Evolutionary conservation across 2,797 vertebrate genomes (phyloP).

Genomic region (Coregonus ussuriensis): DNA sequence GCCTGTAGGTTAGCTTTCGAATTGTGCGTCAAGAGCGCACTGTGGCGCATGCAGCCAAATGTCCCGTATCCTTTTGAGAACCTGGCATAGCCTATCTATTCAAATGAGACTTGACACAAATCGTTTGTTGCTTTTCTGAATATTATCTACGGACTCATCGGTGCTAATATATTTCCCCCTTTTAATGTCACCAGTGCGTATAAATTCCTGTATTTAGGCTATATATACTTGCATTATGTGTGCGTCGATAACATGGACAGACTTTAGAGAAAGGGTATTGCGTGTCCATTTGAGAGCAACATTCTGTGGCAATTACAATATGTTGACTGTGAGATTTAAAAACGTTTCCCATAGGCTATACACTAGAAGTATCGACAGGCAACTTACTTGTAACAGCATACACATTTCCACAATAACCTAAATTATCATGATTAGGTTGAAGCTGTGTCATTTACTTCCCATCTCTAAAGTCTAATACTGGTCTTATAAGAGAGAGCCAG

Average conservation of each 20-base stretch:
- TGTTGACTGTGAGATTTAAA: background rate
- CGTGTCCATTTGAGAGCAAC: background rate
- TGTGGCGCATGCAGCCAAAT: background rate
- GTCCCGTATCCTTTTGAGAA: background rate
- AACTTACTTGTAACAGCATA: background rate
- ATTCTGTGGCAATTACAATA: background rate
- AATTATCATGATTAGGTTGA: background rate
- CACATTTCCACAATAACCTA: background rate
- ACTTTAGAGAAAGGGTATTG: background rate
- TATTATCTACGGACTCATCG: background rate
- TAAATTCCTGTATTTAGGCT: background rate
- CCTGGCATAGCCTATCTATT: background rate
- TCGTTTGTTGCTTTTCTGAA: background rate
- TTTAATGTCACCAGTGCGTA: background rate
- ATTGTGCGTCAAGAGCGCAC: conserved; percentile 4
- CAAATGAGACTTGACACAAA: background rate
- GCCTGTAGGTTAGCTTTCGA: too few relatives aligned
- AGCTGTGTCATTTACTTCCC: conserved; percentile 58
- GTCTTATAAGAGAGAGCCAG: conserved; percentile 40
- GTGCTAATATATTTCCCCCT: background rate
- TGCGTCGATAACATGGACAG: background rate
- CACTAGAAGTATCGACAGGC: background rate
- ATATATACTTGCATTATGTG: background rate
- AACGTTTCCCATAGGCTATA: background rate
- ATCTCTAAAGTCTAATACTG: conserved; percentile 33